Base-by-base conservation (phyloP, 2,797 vertebrate species). In the Pogonophryne albipinna region DNA sequence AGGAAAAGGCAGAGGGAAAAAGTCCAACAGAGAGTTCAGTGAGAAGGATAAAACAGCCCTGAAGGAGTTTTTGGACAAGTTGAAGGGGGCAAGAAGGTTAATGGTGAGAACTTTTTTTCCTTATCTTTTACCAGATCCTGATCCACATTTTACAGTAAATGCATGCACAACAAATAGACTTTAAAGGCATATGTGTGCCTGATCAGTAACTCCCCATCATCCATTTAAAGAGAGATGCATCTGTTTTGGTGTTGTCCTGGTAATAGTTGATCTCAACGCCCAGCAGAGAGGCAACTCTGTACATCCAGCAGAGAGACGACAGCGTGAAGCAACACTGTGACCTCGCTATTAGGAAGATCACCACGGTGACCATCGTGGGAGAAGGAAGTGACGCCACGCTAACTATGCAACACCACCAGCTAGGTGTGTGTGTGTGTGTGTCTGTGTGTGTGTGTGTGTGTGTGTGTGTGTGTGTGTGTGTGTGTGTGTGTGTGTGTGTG, bases 241-340 rank as follows among this genome's bases (percentile, higher is more conserved):
- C 6, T 66, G 6, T 65, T 27, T 83, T 51, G 76, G 27, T 75
- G 31, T 69, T 20, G n/a, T 60, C 19, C 23, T 50, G 41, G 14
- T 19, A 58, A 4, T 78, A 96, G 95, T 57, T 96, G 19, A 93
- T 96, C 57, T 93, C 93, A 12, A 93, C 95, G 0, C 94, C 94
- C 51, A 95, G 89, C 73, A 85, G 64, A 56, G 90, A 93, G 1
- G 87, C 90, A 3, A 71, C 84, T 0, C 89, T 94, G 59, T 95
- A 92, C 75, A 34, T 85, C 14, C 95, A 95, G 80, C 95, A 94
- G 85, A 94, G 70, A 41, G 89, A 93, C 23, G 88, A 92, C 51
- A 95, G 91, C 11, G 85, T 94, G 44, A 91, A 91, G 72, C 82
- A 85, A 15, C 84, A 76, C 71, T 96, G 95, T 57, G 86, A 92